Evolutionary conservation across 2,888 invertebrate genomes (phyloP).

Genomic region (Morpho achilles): DNA sequence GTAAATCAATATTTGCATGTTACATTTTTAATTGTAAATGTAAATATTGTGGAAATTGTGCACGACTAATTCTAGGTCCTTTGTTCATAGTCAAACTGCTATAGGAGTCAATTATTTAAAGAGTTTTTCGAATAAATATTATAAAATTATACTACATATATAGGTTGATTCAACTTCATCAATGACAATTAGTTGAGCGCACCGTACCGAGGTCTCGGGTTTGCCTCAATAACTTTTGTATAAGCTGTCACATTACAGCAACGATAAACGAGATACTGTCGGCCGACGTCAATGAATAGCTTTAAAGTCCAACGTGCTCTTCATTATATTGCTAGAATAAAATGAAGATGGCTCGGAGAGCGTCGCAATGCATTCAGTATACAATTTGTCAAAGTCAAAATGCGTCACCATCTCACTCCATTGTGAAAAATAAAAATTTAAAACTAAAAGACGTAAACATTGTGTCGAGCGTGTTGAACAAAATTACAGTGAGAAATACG

Average conservation of each 20-base stretch:
- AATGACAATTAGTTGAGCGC: slow-evolving; percentile 12
- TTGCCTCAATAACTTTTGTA: slow-evolving; percentile 17
- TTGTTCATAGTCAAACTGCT: no score
- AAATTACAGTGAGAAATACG: no score
- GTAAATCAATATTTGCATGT: no score
- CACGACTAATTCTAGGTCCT: no score
- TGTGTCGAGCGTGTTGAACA: neutral
- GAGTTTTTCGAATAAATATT: no score
- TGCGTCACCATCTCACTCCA: slow-evolving; percentile 52
- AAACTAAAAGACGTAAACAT: slow-evolving; percentile 18
- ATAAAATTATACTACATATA: no score
- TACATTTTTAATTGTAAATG: no score
- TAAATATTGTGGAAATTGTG: no score
- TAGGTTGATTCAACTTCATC: slow-evolving; percentile 2
- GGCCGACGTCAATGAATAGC: slow-evolving; percentile 21
- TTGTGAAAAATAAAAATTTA: slow-evolving; percentile 29
- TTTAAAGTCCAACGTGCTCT: slow-evolving; percentile 17
- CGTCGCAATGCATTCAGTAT: slow-evolving; percentile 51
- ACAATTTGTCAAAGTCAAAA: slow-evolving; percentile 69
- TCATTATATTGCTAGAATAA: slow-evolving; percentile 21
- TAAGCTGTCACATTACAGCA: slow-evolving; percentile 23
- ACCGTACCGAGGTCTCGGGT: slow-evolving; percentile 1
- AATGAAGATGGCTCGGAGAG: slow-evolving; percentile 28
- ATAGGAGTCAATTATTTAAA: no score
- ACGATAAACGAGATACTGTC: slow-evolving; percentile 25